Evolutionary conservation across 2,797 vertebrate species (phyloP), one percentile per base, ranked within the genome.

Genomic region (Coranthus polyacanthus): DNA sequence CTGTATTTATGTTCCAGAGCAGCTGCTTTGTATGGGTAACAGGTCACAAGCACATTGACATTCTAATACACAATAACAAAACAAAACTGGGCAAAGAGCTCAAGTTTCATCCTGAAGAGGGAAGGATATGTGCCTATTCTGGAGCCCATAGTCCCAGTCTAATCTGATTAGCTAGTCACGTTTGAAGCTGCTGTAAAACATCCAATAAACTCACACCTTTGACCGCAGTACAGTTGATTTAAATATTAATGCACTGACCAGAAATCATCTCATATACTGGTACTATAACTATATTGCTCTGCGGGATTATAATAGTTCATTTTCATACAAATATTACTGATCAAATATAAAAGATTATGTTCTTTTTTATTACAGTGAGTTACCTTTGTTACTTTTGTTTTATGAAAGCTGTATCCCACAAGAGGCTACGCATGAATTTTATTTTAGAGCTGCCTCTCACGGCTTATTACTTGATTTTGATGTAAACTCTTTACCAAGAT

Each of bases 1-100:
- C 82, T 55, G 76, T 87, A 75, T 90, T 91, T 89, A 84, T 72
- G 79, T 81, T 86, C 16, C 42, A 29, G 62, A 50, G 78, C 64
- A 18, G 18, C 74, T 82, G 84, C 66, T 83, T 81, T 78, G 81
- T 84, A 67, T 72, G 85, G 74, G 72, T 81, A 82, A 81, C 80
- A 83, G 73, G 72, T 68, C 64, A 54, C 53, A 32, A 58, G 75
- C 68, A 49, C 72, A 43, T 53, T 85, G 80, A 77, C 79, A 84
- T 88, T 79, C 67, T 73, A 62, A 76, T 46, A 32, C 71, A 67
- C 74, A 68, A 76, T 54, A 80, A 70, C 77, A 41, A 65, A 75
- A 81, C 80, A 62, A 49, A 57, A 73, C 13, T 54, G 49, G 26
- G 62, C 53, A 49, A 67, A 66, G 37, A 51, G 53, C 55, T 75